Evolutionary conservation across 2,113 vertebrate species (phyloP), one percentile per base, ranked within the genome.

Genomic region (Nipponia nippon): DNA sequence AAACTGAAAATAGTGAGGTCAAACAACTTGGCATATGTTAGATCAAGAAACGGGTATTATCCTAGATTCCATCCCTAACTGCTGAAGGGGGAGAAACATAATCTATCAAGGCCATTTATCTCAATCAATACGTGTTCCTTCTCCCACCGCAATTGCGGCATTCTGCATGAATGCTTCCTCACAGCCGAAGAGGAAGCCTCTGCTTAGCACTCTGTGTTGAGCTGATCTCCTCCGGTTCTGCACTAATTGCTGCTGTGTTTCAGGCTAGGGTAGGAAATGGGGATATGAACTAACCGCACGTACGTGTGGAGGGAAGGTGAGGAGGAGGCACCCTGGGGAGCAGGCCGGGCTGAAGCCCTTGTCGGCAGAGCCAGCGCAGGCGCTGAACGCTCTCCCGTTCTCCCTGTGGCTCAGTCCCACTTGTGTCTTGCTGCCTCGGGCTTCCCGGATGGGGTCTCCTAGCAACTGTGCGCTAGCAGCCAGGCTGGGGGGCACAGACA

Each of bases 351-450:
- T 23, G 26, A 14, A 85, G 52, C 56, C 50, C 52, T 25, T 30
- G 56, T 17, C 0, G 1, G 23, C 58, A 72, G 83, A 15, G 32
- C 34, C 34, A 32, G 36, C 0, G 1, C 49, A 52, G 63, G 22
- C 0, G 1, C 38, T 0, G 1, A 9, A 7, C 0, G 7, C 21
- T 62, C 10, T 34, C 36, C 36, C 17, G 1, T 20, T 49, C 17
- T 72, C 40, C 26, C 20, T 4, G 19, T 3, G 36, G 32, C 52
- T 72, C 11, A 2, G n/a, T 17, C 40, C 40, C 5, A 4, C 18
- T 50, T 29, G 10, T 40, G n/a, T 34, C 52, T 32, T 6, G 30
- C 73, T 70, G 67, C 50, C 13, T 84, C 18, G 16, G 32, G 42
- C 65, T 90, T 59, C 56, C 21, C 0, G 3, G 52, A 22, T 38